Percentiles rank a stretch among this genome's conserved stretches.
Evolutionary conservation across 2,113 vertebrate species (phyloP).

Genomic region (Nycticryphes semicollaris): DNA sequence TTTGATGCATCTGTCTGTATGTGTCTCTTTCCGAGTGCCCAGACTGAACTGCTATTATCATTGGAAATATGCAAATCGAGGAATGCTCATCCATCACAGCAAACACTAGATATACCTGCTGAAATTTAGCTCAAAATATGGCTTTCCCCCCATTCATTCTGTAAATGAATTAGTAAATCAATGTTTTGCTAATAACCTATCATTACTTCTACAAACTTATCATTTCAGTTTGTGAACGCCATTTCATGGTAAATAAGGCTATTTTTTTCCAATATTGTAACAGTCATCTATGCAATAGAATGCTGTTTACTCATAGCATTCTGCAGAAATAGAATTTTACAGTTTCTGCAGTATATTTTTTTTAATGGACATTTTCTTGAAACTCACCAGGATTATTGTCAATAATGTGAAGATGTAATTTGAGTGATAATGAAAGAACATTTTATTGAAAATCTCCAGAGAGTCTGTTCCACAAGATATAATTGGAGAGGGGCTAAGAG

Average conservation of each 20-base stretch:
- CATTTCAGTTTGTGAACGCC: not conserved
- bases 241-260: not conserved
- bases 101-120: not conserved
- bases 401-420: conserved; percentile 39
- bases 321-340: not conserved
- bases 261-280: not conserved
- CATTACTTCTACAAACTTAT: not conserved
- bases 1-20: not conserved
- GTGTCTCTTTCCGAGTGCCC: not conserved
- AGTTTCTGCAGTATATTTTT: not conserved
- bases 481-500: conserved; percentile 54
- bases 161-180: not conserved
- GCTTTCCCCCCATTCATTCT: not conserved
- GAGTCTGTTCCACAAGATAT: conserved; percentile 9
- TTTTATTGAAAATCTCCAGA: conserved; percentile 59
- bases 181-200: not conserved
- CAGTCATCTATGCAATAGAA: not conserved
- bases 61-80: not conserved
- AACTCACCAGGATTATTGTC: conserved; percentile 17
- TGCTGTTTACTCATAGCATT: not conserved
- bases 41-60: not conserved
- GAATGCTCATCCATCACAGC: not conserved
- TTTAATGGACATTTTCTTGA: not conserved
- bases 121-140: not conserved
- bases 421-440: conserved; percentile 64